These are phyloP conservation scores for Diachasma alloeum DNA, from an alignment of 1,140 invertebrate species.

Conservation along the genomic window DNA sequence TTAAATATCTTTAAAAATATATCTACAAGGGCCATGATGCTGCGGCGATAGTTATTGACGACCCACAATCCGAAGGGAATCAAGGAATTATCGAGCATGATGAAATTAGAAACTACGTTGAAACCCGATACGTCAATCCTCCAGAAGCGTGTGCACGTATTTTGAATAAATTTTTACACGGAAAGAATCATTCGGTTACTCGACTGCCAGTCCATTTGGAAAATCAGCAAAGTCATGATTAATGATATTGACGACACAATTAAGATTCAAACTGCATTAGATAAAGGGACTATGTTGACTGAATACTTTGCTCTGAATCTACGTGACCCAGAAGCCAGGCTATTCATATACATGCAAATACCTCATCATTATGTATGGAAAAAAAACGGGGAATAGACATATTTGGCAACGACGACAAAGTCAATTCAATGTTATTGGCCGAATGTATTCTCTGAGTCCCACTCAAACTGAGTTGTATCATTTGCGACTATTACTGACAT, in stretches of 20 bases:
- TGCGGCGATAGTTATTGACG: background rate
- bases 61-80: background rate
- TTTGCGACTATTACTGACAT: conserved; percentile 19
- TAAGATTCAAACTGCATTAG: background rate
- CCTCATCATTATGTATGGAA: background rate
- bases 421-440: conserved; percentile 5
- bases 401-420: conserved; percentile 1
- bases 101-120: too few species aligned
- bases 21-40: conserved; percentile 18
- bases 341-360: background rate
- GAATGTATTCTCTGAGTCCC: conserved; percentile 25
- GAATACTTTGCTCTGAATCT: conserved; percentile 31
- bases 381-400: background rate
- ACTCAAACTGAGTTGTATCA: conserved; percentile 27
- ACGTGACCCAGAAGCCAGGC: background rate
- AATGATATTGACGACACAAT: background rate
- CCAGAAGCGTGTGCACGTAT: background rate
- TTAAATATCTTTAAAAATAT: conserved; percentile 23
- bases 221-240: conserved; percentile 1
- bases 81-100: background rate
- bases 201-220: background rate
- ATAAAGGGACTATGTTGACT: conserved; percentile 15
- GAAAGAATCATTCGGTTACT: background rate
- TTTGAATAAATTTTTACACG: background rate
- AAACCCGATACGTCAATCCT: background rate